Conservation (phyloP, 2,888 invertebrate genomes). For the Punctoribates punctum region DNA sequence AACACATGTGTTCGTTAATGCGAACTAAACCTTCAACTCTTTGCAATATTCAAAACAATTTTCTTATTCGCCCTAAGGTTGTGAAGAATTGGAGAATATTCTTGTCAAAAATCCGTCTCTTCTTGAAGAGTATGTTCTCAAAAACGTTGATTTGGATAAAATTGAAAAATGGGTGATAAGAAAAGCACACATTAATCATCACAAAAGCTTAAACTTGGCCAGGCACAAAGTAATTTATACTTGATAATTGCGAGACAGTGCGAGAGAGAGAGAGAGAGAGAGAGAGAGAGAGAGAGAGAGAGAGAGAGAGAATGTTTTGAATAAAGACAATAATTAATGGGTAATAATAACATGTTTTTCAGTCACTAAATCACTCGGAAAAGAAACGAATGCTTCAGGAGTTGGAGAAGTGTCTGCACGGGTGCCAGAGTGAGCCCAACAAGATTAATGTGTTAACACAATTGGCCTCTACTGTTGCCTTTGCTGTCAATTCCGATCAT, state of each 20-base stretch:
- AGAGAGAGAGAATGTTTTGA: no score
- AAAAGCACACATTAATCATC: constrained; percentile 55
- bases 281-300: no score
- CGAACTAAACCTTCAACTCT: not conserved
- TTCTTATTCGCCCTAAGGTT: not conserved
- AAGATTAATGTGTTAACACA: constrained; percentile 66
- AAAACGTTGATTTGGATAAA: constrained; percentile 62
- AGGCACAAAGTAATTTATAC: not conserved
- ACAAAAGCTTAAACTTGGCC: not conserved
- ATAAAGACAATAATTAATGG: no score
- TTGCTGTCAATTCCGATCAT: constrained; percentile 66
- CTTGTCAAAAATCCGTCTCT: constrained; percentile 64
- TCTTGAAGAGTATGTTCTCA: constrained; percentile 63
- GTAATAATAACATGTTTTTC: not conserved
- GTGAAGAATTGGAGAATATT: constrained; percentile 44
- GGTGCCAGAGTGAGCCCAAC: constrained; percentile 58
- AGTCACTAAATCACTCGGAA: not conserved
- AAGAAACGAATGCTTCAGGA: constrained; percentile 60
- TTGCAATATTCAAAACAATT: not conserved
- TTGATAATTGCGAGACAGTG: not conserved
- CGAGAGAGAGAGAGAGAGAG: no score
- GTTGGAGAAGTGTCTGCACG: constrained; percentile 60
- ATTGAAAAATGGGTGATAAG: constrained; percentile 65
- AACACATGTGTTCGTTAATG: no score
- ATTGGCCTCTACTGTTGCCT: constrained; percentile 63